Percentiles rank a stretch among this genome's conserved stretches.
Evolutionary conservation across 2,797 vertebrate genomes (phyloP).

Genomic region (Acrocephalus scirpaceus): DNA sequence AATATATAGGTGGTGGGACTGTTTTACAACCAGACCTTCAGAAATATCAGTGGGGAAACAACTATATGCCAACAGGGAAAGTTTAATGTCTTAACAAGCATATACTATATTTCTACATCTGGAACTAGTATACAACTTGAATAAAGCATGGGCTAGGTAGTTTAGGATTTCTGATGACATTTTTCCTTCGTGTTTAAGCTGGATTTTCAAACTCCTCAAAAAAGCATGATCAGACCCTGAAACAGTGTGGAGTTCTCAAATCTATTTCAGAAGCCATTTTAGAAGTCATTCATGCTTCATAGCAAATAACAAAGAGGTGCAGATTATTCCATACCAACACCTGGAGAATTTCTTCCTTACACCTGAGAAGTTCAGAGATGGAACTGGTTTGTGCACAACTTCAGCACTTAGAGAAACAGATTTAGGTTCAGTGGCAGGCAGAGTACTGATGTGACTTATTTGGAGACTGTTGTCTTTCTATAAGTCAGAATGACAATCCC

Average conservation of each 20-base stretch:
- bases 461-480: background rate
- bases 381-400: background rate
- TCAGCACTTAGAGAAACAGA: background rate
- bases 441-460: background rate
- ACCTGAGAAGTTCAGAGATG: background rate
- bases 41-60: background rate
- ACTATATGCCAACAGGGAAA: background rate
- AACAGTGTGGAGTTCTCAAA: background rate
- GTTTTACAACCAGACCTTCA: background rate
- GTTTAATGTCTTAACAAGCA: background rate
- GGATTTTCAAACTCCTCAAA: background rate
- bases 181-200: background rate
- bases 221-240: background rate
- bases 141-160: background rate
- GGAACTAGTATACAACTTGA: background rate
- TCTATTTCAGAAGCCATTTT: background rate
- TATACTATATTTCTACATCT: background rate
- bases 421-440: background rate
- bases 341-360: background rate
- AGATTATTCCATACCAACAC: background rate
- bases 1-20: background rate
- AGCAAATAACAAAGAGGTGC: background rate
- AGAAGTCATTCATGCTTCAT: background rate
- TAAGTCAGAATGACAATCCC: background rate
- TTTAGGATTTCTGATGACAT: constrained; percentile 7